phyloP scores from a whole-genome alignment of 2,113 vertebrate species.

The Dicentrarchus labrax region DNA sequence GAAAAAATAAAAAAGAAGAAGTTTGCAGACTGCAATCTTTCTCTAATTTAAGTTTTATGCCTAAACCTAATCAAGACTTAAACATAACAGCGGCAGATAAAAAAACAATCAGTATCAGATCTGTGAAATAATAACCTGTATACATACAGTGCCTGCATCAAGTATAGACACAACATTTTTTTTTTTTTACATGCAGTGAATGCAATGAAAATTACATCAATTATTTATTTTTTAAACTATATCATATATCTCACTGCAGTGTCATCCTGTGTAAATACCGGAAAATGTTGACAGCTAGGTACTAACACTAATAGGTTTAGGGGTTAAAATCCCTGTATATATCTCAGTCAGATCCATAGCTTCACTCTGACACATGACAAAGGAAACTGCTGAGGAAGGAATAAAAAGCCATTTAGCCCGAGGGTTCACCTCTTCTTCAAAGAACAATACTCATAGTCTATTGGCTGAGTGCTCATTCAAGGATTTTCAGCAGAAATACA shows the following conservation, averaged over 20 bases:
- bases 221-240: neutral
- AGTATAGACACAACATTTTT: too few relatives aligned
- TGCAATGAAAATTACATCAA: neutral
- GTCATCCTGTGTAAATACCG: neutral
- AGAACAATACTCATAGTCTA: constrained; percentile 39
- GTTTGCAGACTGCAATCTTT: too few relatives aligned
- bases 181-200: too few relatives aligned
- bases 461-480: neutral
- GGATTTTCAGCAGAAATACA: constrained; percentile 44
- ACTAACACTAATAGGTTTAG: neutral
- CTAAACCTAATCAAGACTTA: too few relatives aligned
- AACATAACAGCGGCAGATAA: too few relatives aligned
- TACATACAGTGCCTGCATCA: too few relatives aligned
- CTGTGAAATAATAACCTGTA: too few relatives aligned
- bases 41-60: too few relatives aligned
- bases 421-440: constrained; percentile 50
- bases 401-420: constrained; percentile 15
- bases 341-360: constrained; percentile 8
- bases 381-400: constrained; percentile 45
- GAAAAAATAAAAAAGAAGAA: too few relatives aligned
- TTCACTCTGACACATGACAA: constrained; percentile 41
- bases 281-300: neutral
- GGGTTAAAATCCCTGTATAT: constrained; percentile 19
- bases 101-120: too few relatives aligned
- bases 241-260: neutral